phyloP scores from a whole-genome alignment of 2,113 vertebrate species.

The Scopus umbretta region DNA sequence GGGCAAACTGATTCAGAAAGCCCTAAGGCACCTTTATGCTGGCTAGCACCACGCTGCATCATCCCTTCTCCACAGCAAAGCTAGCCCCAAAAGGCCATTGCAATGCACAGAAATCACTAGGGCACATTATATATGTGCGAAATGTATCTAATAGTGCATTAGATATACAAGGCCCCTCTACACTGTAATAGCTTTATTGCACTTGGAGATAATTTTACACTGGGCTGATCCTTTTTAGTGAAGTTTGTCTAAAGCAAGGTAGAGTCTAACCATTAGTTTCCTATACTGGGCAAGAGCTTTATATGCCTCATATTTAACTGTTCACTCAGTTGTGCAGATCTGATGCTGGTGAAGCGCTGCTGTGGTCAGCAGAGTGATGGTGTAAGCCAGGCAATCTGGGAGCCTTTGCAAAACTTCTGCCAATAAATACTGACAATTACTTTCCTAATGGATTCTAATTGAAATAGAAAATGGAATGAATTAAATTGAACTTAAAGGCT shows the following conservation, averaged over 20 bases:
- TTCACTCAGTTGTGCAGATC: neutral
- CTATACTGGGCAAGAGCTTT: neutral
- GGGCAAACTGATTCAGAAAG: neutral
- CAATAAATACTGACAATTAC: neutral
- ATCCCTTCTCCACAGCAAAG: neutral
- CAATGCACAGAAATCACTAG: neutral
- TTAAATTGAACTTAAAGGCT: neutral
- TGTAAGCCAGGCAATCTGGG: neutral
- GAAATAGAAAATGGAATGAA: neutral
- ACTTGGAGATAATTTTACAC: neutral
- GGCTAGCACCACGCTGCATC: no score
- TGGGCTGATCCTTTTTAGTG: neutral
- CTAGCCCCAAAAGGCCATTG: neutral
- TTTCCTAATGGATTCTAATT: constrained; percentile 8
- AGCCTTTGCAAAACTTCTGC: neutral
- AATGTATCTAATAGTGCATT: neutral
- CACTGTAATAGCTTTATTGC: neutral
- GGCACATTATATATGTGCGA: neutral
- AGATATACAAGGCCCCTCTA: neutral
- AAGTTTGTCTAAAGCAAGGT: neutral
- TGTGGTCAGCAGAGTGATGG: neutral
- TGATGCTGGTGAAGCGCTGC: neutral
- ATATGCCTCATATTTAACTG: neutral
- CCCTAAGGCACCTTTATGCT: neutral
- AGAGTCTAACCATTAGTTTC: neutral